phyloP scores from a whole-genome alignment of 1,140 invertebrate genomes.

The Palaemon carinicauda region DNA sequence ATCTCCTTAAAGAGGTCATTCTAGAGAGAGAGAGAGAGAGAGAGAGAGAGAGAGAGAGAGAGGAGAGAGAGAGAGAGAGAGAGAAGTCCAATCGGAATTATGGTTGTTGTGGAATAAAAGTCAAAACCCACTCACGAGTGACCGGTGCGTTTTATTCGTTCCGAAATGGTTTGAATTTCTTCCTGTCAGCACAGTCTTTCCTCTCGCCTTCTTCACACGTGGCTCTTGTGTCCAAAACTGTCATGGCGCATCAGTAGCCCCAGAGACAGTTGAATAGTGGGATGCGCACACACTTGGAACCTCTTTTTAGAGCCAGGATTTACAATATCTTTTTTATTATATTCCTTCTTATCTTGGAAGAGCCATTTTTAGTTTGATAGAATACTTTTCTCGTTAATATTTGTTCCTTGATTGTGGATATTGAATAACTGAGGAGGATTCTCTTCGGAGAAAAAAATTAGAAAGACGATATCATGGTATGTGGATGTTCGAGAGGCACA shows the following conservation, averaged over 20 bases:
- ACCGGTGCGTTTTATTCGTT: slow-evolving; percentile 9
- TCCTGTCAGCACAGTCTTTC: slow-evolving; percentile 8
- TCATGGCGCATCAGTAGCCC: slow-evolving; percentile 33
- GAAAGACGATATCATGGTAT: too few relatives aligned
- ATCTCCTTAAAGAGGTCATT: neutral
- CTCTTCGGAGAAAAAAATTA: too few relatives aligned
- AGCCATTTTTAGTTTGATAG: too few relatives aligned
- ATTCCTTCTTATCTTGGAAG: neutral
- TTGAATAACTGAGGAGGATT: too few relatives aligned
- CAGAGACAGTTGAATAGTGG: slow-evolving; percentile 22
- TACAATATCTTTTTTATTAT: neutral
- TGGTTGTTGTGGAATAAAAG: neutral
- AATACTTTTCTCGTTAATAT: too few relatives aligned
- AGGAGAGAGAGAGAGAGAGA: neutral
- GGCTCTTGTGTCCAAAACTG: slow-evolving; percentile 42
- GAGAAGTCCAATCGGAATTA: neutral
- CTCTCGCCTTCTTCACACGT: slow-evolving; percentile 20
- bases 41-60: neutral
- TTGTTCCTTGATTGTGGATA: too few relatives aligned
- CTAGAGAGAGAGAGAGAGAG: neutral
- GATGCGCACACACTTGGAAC: slow-evolving; percentile 3
- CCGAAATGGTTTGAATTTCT: slow-evolving; percentile 45
- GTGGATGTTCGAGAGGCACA: too few relatives aligned
- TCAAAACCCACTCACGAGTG: neutral
- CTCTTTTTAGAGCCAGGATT: neutral